phyloP scores from a whole-genome alignment of 2,888 invertebrate species.

The Lasius platythorax region DNA sequence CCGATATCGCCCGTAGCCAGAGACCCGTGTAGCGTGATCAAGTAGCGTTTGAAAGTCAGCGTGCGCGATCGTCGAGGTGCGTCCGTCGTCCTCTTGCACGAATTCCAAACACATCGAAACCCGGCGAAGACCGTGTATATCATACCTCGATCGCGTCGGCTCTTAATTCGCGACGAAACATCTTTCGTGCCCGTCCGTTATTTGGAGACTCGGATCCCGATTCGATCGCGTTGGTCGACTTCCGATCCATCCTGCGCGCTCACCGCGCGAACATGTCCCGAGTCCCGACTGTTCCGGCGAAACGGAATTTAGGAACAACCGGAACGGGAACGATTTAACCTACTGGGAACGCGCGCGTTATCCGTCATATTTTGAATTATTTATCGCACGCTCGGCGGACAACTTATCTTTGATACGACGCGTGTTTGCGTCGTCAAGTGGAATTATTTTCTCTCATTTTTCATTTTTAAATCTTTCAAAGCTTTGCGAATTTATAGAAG shows the following conservation, averaged over 20 bases:
- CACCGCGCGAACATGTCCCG: slow-evolving; percentile 77
- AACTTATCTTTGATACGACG: slow-evolving; percentile 6
- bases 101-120: slow-evolving; percentile 54
- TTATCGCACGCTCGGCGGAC: background rate
- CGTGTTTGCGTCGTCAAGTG: background rate
- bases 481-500: background rate
- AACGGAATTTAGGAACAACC: slow-evolving; percentile 45
- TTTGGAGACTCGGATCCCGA: slow-evolving; percentile 60
- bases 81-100: slow-evolving; percentile 49
- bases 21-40: slow-evolving; percentile 65
- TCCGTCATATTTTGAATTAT: slow-evolving; percentile 14
- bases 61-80: background rate
- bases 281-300: slow-evolving; percentile 57
- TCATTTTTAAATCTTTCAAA: background rate
- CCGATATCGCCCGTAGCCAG: slow-evolving; percentile 56
- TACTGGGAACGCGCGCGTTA: slow-evolving; percentile 2
- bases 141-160: slow-evolving; percentile 44
- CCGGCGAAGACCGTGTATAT: background rate
- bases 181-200: slow-evolving; percentile 74
- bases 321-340: slow-evolving; percentile 15
- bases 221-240: too few species aligned
- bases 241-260: slow-evolving; percentile 59
- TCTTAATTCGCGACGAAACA: slow-evolving; percentile 82
- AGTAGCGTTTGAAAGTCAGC: slow-evolving; percentile 60
- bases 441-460: background rate